Evolutionary conservation across 2,797 vertebrate species (phyloP).

Genomic region (Aeoliscus strigatus): DNA sequence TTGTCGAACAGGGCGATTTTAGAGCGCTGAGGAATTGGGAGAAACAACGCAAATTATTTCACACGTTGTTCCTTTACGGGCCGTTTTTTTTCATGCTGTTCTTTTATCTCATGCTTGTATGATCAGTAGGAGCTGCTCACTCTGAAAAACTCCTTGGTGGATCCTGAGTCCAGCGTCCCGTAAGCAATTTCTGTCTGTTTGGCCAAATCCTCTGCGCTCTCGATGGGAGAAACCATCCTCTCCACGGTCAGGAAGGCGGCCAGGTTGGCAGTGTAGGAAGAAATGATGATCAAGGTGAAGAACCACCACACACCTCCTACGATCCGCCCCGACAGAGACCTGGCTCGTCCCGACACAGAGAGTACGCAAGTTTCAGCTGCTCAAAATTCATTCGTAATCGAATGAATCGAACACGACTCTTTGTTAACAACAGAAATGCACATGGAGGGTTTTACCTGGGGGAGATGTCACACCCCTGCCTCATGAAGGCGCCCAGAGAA

Average conservation of each 20-base stretch:
- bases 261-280: too few relatives aligned
- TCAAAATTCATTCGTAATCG: too few relatives aligned
- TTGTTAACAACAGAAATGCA: too few relatives aligned
- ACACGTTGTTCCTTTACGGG: too few relatives aligned
- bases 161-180: constrained; percentile 95
- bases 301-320: too few relatives aligned
- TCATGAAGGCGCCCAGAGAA: constrained; percentile 83
- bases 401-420: too few relatives aligned
- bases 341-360: too few relatives aligned
- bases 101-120: too few relatives aligned
- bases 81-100: too few relatives aligned
- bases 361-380: too few relatives aligned
- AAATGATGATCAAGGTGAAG: too few relatives aligned
- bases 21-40: constrained; percentile 80
- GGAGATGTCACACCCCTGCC: constrained; percentile 83
- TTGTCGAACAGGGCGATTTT: constrained; percentile 98
- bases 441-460: constrained; percentile 83
- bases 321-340: constrained; percentile 91
- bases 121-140: constrained; percentile 67
- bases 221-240: constrained; percentile 97
- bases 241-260: constrained; percentile 98
- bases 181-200: constrained; percentile 97
- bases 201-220: constrained; percentile 94
- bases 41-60: not conserved
- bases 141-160: constrained; percentile 97